phyloP scores from a whole-genome alignment of 2,797 vertebrate genomes.

The Phrynocephalus forsythii region DNA sequence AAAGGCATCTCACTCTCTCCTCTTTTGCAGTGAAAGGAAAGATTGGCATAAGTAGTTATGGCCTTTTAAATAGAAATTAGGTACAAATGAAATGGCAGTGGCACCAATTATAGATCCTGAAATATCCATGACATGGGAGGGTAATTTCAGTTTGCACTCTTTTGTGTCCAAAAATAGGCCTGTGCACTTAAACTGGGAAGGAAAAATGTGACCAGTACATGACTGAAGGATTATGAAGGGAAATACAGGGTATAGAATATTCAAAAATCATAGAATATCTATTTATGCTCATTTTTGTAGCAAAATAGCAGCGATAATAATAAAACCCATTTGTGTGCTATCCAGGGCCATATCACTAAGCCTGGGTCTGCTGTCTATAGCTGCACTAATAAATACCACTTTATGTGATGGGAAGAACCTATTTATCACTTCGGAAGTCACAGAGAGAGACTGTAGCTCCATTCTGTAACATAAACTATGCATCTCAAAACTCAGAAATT shows the following conservation, averaged over 20 bases:
- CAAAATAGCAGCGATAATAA: neutral
- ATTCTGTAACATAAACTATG: too few relatives aligned
- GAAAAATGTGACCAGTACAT: neutral
- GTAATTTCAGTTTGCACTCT: slow-evolving; percentile 27
- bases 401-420: too few relatives aligned
- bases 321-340: neutral
- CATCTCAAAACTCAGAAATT: neutral
- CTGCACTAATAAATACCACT: neutral
- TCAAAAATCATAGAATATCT: neutral
- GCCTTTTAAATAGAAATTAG: slow-evolving; percentile 52
- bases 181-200: slow-evolving; percentile 24
- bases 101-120: slow-evolving; percentile 37
- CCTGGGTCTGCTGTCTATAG: neutral
- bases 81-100: slow-evolving; percentile 32
- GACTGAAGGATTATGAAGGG: slow-evolving; percentile 17
- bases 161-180: slow-evolving; percentile 23
- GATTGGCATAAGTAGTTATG: slow-evolving; percentile 34
- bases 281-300: neutral
- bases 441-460: too few relatives aligned
- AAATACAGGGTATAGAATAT: slow-evolving; percentile 32
- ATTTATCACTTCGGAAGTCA: too few relatives aligned
- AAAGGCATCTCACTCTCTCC: neutral
- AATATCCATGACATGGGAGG: slow-evolving; percentile 3
- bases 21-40: slow-evolving; percentile 11
- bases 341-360: neutral